Evolutionary conservation across 2,888 invertebrate species (phyloP).

Genomic region (Lasioglossum villosulum): DNA sequence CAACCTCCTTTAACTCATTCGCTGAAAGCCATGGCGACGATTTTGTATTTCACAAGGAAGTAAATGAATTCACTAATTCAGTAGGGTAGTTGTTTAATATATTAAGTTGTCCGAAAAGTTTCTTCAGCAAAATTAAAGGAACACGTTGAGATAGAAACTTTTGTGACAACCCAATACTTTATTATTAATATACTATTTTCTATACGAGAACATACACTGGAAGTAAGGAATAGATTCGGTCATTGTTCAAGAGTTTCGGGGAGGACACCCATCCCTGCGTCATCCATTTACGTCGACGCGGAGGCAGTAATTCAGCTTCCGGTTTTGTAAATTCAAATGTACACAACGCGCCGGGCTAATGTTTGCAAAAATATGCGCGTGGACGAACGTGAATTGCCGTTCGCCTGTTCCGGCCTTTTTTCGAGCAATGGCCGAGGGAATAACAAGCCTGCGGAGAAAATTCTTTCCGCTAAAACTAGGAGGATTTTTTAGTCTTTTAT

Average conservation of each 20-base stretch:
- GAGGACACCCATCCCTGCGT: conserved; percentile 22
- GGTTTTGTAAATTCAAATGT: conserved; percentile 69
- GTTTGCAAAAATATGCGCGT: conserved; percentile 69
- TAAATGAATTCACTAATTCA: neutral
- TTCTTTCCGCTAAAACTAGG: neutral
- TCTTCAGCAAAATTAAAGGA: too few species aligned
- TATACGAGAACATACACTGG: neutral
- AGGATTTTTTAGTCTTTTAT: neutral
- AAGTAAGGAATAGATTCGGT: neutral
- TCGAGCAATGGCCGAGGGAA: neutral
- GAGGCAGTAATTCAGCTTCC: conserved; percentile 52
- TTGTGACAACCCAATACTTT: too few species aligned
- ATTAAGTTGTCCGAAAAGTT: too few species aligned
- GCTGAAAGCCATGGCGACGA: neutral
- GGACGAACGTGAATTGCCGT: conserved; percentile 41
- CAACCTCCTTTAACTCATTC: neutral
- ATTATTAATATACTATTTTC: too few species aligned
- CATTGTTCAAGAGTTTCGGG: conserved; percentile 4
- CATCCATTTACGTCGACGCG: conserved; percentile 50
- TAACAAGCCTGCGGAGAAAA: neutral
- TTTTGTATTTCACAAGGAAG: neutral
- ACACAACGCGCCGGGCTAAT: conserved; percentile 58
- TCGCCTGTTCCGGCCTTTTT: neutral
- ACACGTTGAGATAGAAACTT: too few species aligned
- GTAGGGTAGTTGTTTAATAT: too few species aligned